These are phyloP conservation scores for Hydropsyche tenuis DNA, from an alignment of 1,140 invertebrate species.

Conservation along the genomic window DNA sequence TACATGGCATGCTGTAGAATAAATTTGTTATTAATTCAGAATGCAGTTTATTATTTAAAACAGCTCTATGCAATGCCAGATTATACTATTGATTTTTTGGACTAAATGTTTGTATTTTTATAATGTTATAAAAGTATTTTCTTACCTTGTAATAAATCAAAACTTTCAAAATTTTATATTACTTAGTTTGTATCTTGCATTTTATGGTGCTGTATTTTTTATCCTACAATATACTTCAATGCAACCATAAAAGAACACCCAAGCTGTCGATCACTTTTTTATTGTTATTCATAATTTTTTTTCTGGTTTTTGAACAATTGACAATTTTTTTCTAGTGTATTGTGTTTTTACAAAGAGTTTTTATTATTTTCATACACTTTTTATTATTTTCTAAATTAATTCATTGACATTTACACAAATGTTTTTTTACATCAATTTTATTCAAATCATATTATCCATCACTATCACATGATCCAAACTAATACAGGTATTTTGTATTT, in stretches of 20 bases:
- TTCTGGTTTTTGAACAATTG: background rate
- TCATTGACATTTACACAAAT: too few relatives aligned
- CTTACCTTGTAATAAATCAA: background rate
- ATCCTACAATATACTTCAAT: background rate
- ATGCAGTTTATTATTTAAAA: conserved; percentile 49
- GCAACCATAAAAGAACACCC: conserved; percentile 12
- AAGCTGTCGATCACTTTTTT: conserved; percentile 15
- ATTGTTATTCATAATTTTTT: background rate
- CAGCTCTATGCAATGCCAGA: conserved; percentile 50
- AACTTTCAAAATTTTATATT: conserved; percentile 31
- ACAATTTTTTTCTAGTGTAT: background rate
- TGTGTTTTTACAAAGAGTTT: too few relatives aligned
- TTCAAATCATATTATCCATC: too few relatives aligned
- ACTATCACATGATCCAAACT: too few relatives aligned
- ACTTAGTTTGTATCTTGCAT: conserved; percentile 45
- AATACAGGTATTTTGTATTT: too few relatives aligned
- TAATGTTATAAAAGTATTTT: background rate
- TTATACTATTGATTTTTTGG: conserved; percentile 26
- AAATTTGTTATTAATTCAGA: conserved; percentile 47
- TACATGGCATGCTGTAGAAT: conserved; percentile 50
- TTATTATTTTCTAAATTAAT: too few relatives aligned
- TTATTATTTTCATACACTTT: too few relatives aligned
- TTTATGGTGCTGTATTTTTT: conserved; percentile 48
- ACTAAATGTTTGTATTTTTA: background rate
- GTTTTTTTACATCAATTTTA: too few relatives aligned